Evolutionary conservation across 2,888 invertebrate genomes (phyloP).

Genomic region (Ormyrus nitidulus): DNA sequence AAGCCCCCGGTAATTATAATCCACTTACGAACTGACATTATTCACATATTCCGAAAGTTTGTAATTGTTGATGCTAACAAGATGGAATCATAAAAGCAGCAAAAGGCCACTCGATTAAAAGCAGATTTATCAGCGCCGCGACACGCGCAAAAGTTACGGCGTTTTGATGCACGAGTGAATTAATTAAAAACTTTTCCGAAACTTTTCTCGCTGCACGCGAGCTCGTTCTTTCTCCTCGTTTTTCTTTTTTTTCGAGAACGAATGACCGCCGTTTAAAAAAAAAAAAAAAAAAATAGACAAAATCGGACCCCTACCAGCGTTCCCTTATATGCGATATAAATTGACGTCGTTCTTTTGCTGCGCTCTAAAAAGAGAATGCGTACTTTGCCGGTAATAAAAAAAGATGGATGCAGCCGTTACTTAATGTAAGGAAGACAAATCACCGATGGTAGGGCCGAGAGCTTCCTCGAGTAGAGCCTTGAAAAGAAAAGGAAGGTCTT

Average conservation of each 20-base stretch:
- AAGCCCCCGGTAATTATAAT: too few species aligned
- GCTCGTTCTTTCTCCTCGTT: too few species aligned
- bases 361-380: neutral
- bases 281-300: neutral
- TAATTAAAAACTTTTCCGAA: slow-evolving; percentile 33
- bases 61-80: neutral
- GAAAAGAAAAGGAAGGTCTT: neutral
- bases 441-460: neutral
- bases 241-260: neutral
- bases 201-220: neutral
- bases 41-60: neutral
- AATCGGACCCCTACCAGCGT: too few species aligned
- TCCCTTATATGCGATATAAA: neutral
- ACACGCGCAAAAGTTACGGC: neutral
- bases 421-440: slow-evolving; percentile 48
- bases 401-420: slow-evolving; percentile 36
- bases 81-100: neutral
- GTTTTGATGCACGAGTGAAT: slow-evolving; percentile 12
- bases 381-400: slow-evolving; percentile 30
- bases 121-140: slow-evolving; percentile 8
- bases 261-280: neutral
- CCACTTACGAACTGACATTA: too few species aligned
- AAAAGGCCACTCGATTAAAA: slow-evolving; percentile 18
- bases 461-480: neutral
- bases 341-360: neutral